Percentiles rank a stretch among this genome's conserved stretches.
phyloP scores from a whole-genome alignment of 1,140 invertebrate genomes.

The Anastrepha ludens region DNA sequence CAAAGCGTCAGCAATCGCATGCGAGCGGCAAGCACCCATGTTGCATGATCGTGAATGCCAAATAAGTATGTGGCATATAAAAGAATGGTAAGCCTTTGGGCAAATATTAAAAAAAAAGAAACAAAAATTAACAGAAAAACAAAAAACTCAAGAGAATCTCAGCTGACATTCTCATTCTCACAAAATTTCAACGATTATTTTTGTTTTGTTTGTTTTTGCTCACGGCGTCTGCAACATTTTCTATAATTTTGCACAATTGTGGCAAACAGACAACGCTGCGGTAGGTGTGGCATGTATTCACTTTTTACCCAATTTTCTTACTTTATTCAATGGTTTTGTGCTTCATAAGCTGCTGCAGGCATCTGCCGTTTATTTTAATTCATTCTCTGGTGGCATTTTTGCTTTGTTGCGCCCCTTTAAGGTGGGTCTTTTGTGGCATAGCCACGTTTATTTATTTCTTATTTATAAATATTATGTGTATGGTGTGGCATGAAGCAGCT shows the following conservation, averaged over 20 bases:
- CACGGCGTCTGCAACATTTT: background rate
- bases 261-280: background rate
- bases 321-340: background rate
- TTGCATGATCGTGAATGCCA: constrained; percentile 30
- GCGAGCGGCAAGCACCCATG: background rate
- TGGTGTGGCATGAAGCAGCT: background rate
- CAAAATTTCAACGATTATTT: background rate
- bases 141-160: background rate
- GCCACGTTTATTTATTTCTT: background rate
- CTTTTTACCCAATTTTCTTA: background rate
- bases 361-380: background rate
- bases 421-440: background rate
- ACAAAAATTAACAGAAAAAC: background rate
- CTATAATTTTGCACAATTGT: background rate
- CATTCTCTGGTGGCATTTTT: background rate
- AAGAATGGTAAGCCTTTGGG: background rate
- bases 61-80: background rate
- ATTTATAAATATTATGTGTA: background rate
- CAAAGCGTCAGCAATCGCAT: background rate
- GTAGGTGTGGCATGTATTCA: constrained; percentile 31
- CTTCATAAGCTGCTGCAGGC: background rate
- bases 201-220: background rate
- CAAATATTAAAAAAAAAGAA: background rate
- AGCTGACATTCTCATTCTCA: constrained; percentile 1
- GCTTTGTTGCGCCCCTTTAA: background rate